These are phyloP conservation scores for Galeruca laticollis DNA, from an alignment of 2,888 invertebrate species.

Conservation along the genomic window DNA sequence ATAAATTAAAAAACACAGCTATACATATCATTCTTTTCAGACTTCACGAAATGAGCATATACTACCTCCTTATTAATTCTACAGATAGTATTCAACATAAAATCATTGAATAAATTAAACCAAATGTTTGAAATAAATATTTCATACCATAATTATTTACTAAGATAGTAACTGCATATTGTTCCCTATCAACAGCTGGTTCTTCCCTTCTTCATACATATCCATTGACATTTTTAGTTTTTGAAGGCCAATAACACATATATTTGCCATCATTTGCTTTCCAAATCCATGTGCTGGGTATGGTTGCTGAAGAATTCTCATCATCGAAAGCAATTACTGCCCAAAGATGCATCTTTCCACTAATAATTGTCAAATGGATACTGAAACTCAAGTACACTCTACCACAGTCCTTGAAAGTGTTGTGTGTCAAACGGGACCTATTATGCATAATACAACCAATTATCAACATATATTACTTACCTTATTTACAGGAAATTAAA, in stretches of 20 bases:
- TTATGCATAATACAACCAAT: conserved; percentile 27
- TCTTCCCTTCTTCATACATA: conserved; percentile 34
- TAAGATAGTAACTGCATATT: conserved; percentile 37
- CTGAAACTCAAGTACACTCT: no score
- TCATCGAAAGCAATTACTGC: conserved; percentile 36
- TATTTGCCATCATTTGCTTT: conserved; percentile 29
- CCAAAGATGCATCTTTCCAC: conserved; percentile 37
- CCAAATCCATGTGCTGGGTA: conserved; percentile 35
- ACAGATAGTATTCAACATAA: conserved; percentile 25
- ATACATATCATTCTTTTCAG: conserved; percentile 28
- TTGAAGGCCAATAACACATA: conserved; percentile 39
- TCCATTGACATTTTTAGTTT: conserved; percentile 36
- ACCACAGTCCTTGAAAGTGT: conserved; percentile 28
- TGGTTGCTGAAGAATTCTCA: conserved; percentile 33
- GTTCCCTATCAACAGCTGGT: conserved; percentile 32
- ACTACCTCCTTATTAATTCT: conserved; percentile 29
- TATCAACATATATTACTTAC: conserved; percentile 20
- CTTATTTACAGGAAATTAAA: no score
- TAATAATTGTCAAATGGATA: conserved; percentile 25
- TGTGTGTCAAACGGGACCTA: conserved; percentile 23
- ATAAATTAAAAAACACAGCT: conserved; percentile 29
- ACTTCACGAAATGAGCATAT: conserved; percentile 28
- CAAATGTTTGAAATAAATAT: conserved; percentile 24
- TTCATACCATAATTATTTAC: conserved; percentile 35
- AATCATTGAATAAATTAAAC: conserved; percentile 25